These are phyloP conservation scores for Wasmannia auropunctata DNA, from an alignment of 1,140 invertebrate genomes.

Conservation along the genomic window DNA sequence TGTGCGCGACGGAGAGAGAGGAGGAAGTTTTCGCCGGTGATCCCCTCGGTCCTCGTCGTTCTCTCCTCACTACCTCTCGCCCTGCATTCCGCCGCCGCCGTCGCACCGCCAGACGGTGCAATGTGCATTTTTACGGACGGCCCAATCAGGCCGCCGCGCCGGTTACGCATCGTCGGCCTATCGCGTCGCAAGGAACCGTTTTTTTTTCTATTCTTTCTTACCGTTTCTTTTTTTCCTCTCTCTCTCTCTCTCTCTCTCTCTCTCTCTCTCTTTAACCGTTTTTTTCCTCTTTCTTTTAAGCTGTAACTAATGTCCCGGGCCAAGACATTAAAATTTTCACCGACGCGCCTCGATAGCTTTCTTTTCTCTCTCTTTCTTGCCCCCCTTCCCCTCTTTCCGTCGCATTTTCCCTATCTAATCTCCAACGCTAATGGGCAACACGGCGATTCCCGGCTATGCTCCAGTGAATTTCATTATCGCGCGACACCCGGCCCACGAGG, in stretches of 20 bases:
- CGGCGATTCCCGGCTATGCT: conserved; percentile 34
- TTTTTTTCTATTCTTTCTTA: conserved; percentile 6
- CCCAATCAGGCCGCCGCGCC: conserved; percentile 58
- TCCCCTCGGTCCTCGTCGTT: conserved; percentile 44
- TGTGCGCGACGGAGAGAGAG: conserved; percentile 63
- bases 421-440: conserved; percentile 37
- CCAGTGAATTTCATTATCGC: conserved; percentile 54
- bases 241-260: background rate
- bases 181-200: conserved; percentile 43
- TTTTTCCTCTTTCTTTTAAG: background rate
- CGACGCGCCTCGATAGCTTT: background rate
- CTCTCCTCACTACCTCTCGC: background rate
- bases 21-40: conserved; percentile 72
- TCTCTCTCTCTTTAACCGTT: background rate
- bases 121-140: conserved; percentile 69
- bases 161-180: conserved; percentile 42
- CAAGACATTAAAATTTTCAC: conserved; percentile 28
- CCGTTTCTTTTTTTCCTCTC: background rate
- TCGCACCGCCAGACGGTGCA: conserved; percentile 69
- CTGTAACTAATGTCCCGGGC: background rate
- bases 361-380: background rate
- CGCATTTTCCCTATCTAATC: conserved; percentile 35
- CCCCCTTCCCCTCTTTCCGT: background rate
- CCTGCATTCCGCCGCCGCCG: conserved; percentile 39
- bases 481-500: conserved; percentile 31